Percentiles rank a stretch among this genome's conserved stretches.
These are phyloP conservation scores for Rafetus swinhoei DNA, from an alignment of 2,113 vertebrate species.

Conservation along the genomic window DNA sequence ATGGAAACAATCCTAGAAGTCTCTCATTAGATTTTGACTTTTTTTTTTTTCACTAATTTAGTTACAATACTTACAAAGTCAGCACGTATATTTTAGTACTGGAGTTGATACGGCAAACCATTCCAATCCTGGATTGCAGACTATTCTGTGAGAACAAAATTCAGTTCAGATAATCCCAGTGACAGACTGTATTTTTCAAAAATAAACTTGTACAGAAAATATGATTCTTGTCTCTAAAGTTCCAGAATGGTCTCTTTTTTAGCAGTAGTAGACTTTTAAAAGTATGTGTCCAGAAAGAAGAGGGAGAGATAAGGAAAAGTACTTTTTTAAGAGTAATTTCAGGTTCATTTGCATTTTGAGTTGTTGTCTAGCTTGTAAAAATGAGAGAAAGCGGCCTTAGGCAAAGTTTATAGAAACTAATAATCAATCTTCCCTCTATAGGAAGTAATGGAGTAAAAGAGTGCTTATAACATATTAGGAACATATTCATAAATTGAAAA, in stretches of 20 bases:
- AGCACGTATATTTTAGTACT: background rate
- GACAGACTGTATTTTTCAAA: background rate
- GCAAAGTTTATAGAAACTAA: background rate
- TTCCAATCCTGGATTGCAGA: background rate
- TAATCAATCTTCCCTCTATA: background rate
- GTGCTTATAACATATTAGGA: background rate
- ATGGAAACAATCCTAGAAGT: background rate
- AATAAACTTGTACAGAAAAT: background rate
- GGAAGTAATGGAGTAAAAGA: background rate
- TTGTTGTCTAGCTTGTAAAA: background rate
- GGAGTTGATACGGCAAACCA: accelerated
- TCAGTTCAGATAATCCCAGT: background rate
- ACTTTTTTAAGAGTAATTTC: background rate
- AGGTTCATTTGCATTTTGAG: background rate
- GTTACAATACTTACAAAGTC: background rate
- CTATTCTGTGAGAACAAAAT: background rate
- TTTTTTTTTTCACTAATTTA: background rate
- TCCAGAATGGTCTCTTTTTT: background rate
- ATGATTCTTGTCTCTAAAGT: background rate
- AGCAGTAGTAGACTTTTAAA: too few relatives aligned
- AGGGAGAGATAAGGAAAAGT: background rate
- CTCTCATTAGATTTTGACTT: background rate
- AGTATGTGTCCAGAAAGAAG: background rate
- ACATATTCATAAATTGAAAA: background rate
- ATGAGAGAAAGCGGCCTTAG: background rate